Evolutionary conservation across 2,888 invertebrate genomes (phyloP), one percentile per base, ranked within the genome.

Genomic region (Embidobia sp.): DNA sequence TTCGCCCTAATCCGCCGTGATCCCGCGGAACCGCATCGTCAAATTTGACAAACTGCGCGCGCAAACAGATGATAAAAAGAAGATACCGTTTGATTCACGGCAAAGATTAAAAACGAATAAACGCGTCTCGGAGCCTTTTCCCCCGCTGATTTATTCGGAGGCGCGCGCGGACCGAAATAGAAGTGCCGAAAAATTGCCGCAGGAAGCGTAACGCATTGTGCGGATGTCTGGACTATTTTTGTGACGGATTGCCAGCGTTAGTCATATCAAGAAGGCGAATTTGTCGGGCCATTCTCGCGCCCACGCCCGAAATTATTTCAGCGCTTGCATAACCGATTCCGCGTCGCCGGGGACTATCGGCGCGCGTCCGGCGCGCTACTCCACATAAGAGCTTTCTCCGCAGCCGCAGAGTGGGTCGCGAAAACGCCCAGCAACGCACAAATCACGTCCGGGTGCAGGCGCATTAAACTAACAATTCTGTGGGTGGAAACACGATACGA

Each of bases 31-130:
- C n/a, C 31, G 15, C 49, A 19, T 40, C 73, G 64, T 66, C 64
- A 57, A 73, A 51, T 31, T 19, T 73, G 64, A 73, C 48, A 55
- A 72, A 72, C 55, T 55, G 16, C 64, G 15, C 35, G 35, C 57
- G 48, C 57, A 66, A 66, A 73, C 64, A 35, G 19, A 59, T 53
- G 46, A 53, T 67, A 67, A 75, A 75, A 75, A 75, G 42, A 40
- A 44, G 40, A 61, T 42, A 67, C 61, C 67, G 59, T 61, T 67
- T 59, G 59, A 75, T 67, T 61, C 66, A 75, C 48, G 18, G 53
- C 16, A 6, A 10, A 37, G 44, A 75, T 75, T 75, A 75, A 67
- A 75, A 67, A 61, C 74, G 67, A 64, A 73, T 73, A 73, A 73
- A 64, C 33, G 49, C 55, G 64, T 64, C 49, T 57, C 18, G 22